Evolutionary conservation across 2,797 vertebrate species (phyloP).

Genomic region (Bovichtus variegatus): DNA sequence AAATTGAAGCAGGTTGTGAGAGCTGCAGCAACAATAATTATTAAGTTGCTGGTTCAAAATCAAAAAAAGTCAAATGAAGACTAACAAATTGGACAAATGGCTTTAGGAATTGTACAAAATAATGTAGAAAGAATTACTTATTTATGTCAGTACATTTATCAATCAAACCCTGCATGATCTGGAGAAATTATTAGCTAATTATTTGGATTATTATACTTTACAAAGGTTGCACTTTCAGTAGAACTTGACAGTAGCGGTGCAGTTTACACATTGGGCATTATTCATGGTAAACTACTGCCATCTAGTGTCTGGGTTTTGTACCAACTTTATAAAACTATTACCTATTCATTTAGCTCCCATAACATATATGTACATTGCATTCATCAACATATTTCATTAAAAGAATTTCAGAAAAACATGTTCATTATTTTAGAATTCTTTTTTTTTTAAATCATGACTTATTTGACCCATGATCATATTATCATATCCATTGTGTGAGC

Average conservation of each 20-base stretch:
- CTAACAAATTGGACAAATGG: neutral
- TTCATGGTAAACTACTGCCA: conserved; percentile 36
- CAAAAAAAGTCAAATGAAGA: no score
- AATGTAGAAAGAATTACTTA: no score
- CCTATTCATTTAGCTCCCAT: neutral
- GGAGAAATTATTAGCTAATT: neutral
- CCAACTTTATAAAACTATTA: neutral
- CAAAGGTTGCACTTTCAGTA: neutral
- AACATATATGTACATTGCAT: neutral
- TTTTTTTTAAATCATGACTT: neutral
- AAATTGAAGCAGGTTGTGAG: neutral
- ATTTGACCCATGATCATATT: neutral
- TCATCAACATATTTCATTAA: neutral
- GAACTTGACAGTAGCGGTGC: no score
- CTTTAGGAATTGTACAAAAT: neutral
- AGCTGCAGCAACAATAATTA: neutral
- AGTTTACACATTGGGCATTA: neutral
- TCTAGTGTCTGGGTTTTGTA: conserved; percentile 27
- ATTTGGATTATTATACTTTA: neutral
- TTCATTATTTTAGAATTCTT: no score
- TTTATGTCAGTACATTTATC: neutral
- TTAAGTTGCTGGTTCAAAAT: neutral
- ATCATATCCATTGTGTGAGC: neutral
- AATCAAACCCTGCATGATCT: neutral
- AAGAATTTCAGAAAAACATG: neutral